These are phyloP conservation scores for Alviniconcha strummeri DNA, from an alignment of 2,888 invertebrate species.

Conservation along the genomic window DNA sequence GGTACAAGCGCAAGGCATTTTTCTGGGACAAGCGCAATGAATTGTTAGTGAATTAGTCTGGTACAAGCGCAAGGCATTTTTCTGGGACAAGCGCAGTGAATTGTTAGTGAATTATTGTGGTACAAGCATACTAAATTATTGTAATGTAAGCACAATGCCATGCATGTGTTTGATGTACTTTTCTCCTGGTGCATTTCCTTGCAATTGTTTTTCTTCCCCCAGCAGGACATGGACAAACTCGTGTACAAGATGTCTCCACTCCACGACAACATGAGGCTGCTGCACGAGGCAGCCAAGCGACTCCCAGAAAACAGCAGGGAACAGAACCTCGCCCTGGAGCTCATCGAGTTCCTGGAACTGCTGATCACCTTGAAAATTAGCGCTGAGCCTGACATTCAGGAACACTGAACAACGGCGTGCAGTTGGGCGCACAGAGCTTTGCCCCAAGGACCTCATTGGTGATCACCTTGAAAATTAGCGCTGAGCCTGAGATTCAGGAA, in stretches of 20 bases:
- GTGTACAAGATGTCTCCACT: constrained; percentile 64
- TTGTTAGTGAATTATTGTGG: too few relatives aligned
- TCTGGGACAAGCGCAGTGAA: too few relatives aligned
- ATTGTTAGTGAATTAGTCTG: too few relatives aligned
- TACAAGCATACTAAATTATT: too few relatives aligned
- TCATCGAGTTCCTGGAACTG: constrained; percentile 64
- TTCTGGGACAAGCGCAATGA: too few relatives aligned
- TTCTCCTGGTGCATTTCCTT: too few relatives aligned
- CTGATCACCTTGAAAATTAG: constrained; percentile 19
- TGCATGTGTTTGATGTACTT: too few relatives aligned
- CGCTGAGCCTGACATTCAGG: background rate
- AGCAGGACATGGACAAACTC: constrained; percentile 69
- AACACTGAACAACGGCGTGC: too few relatives aligned
- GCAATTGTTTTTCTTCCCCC: constrained; percentile 23
- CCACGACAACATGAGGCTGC: constrained; percentile 68
- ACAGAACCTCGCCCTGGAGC: constrained; percentile 71
- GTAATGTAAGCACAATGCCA: too few relatives aligned
- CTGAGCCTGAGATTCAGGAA: background rate
- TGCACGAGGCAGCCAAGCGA: constrained; percentile 72
- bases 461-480: constrained; percentile 6
- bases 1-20: too few relatives aligned
- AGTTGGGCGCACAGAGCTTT: too few relatives aligned
- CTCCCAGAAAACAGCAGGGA: constrained; percentile 73
- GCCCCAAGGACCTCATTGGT: background rate
- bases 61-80: too few relatives aligned